phyloP scores from a whole-genome alignment of 2,113 vertebrate species.

The Leptobrachium ailaonicum region DNA sequence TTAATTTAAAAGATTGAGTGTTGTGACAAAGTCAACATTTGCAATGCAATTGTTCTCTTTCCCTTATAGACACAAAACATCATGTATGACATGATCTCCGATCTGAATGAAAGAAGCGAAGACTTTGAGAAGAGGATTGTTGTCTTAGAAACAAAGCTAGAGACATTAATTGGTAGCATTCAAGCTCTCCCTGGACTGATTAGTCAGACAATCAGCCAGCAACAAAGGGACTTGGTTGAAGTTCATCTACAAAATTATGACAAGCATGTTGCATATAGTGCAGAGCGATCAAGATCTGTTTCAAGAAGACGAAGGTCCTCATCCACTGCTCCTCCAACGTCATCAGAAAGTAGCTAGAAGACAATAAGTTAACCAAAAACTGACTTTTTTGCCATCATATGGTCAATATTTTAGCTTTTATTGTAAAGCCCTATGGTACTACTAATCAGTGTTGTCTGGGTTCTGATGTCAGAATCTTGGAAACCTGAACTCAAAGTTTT shows the following conservation, averaged over 20 bases:
- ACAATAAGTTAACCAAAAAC: constrained; percentile 78
- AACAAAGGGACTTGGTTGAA: constrained; percentile 93
- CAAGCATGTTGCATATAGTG: constrained; percentile 77
- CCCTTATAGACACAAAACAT: constrained; percentile 90
- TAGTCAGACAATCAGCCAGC: constrained; percentile 92
- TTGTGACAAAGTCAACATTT: not conserved
- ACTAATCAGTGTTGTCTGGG: constrained; percentile 95
- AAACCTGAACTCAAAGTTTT: constrained; percentile 86
- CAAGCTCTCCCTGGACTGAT: constrained; percentile 94
- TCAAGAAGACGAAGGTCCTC: constrained; percentile 88
- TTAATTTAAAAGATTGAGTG: not conserved
- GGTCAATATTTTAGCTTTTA: constrained; percentile 98
- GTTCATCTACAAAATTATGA: constrained; percentile 90
- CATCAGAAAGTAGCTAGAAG: constrained; percentile 98
- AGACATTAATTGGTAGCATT: constrained; percentile 92
- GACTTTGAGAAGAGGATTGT: constrained; percentile 98
- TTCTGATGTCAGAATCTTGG: constrained; percentile 97
- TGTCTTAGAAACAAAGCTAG: constrained; percentile 91
- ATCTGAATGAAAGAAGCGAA: constrained; percentile 95
- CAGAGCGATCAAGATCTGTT: constrained; percentile 87
- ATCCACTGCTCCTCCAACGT: constrained; percentile 94
- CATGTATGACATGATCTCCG: constrained; percentile 99
- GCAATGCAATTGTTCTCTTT: constrained; percentile 53
- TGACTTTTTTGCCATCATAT: constrained; percentile 98
- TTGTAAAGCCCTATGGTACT: constrained; percentile 99